Base-by-base conservation (phyloP, 2,113 vertebrate species). In the Mesitornis unicolor region DNA sequence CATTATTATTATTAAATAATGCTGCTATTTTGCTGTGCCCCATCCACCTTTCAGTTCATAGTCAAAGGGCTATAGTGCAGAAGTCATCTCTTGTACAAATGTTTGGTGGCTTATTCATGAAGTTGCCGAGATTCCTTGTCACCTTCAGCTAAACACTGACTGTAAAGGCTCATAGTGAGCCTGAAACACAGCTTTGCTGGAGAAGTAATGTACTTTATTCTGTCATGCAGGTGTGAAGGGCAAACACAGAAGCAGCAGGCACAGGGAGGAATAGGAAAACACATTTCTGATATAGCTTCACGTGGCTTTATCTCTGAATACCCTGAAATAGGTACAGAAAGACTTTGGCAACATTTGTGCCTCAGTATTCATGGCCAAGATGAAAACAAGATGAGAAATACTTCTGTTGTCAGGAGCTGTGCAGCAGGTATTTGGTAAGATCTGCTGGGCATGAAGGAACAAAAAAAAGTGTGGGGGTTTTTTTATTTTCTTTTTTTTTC, bases 1-100 rank as follows among this genome's bases (percentile, higher is more conserved):
- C 0, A 0, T 35, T 47, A 35, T 51, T 53, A 0, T 35, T 47
- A 35, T 51, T 53, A 35, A 82, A 50, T 50, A 71, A 54, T 42
- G 10, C 16, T 70, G 0, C 18, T 51, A 5, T 59, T 81, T 42
- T 61, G 16, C 65, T 75, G 25, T 51, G 76, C 33, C 10, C 5
- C 24, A 60, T 76, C 80, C 36, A 28, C n/a, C 31, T 82, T 81
- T 57, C 16, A 21, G 16, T 51, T 89, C 25, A 4, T 31, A 67
- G 51, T 35, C 26, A 3, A 51, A 77, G 60, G 26, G 36, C 43
- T 48, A 0, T 3, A 48, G 45, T 36, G 50, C 59, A 84, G 73
- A 68, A 84, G 36, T 65, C 45, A 5, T 31, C 24, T 53, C 56
- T 28, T 40, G 15, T 38, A 47, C 25, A 42, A 82, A 25, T 17